phyloP scores from a whole-genome alignment of 2,797 vertebrate genomes.

The Sebastes kiyomatsui region DNA sequence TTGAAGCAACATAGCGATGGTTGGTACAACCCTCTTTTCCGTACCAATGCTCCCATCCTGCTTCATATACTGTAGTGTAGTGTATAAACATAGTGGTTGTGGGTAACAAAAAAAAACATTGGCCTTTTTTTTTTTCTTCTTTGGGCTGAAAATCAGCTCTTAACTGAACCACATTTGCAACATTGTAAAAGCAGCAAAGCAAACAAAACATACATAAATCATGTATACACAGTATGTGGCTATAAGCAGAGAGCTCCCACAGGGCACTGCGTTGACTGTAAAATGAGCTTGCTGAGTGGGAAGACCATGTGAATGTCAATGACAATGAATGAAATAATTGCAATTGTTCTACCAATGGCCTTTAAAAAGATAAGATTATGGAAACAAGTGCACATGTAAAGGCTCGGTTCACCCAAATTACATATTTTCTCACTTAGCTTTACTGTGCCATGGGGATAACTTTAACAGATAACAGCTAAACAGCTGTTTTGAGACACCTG shows the following conservation, averaged over 20 bases:
- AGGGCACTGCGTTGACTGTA: background rate
- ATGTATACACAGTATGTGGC: constrained; percentile 3
- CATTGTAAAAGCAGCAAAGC: constrained; percentile 4
- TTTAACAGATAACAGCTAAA: background rate
- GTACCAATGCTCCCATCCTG: constrained; percentile 46
- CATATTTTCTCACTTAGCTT: background rate
- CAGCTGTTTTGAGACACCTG: background rate
- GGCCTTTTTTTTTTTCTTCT: background rate
- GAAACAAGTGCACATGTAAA: background rate
- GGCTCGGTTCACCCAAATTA: background rate
- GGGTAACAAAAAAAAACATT: background rate
- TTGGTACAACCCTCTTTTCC: constrained; percentile 55
- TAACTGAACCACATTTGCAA: constrained; percentile 3
- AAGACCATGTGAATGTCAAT: background rate
- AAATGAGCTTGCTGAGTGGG: constrained; percentile 4
- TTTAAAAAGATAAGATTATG: background rate
- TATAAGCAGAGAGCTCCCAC: constrained; percentile 5
- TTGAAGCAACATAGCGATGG: constrained; percentile 62
- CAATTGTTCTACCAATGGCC: background rate
- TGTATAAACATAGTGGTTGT: constrained; percentile 25
- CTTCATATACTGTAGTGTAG: constrained; percentile 36
- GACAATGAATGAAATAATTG: background rate
- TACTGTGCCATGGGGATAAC: background rate
- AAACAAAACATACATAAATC: constrained; percentile 36
- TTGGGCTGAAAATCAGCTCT: background rate